A percentile compares a stretch with the other conserved stretches of the same genome.
Evolutionary conservation across 2,888 invertebrate species (phyloP).

Genomic region (Caenorhabditis sp.): DNA sequence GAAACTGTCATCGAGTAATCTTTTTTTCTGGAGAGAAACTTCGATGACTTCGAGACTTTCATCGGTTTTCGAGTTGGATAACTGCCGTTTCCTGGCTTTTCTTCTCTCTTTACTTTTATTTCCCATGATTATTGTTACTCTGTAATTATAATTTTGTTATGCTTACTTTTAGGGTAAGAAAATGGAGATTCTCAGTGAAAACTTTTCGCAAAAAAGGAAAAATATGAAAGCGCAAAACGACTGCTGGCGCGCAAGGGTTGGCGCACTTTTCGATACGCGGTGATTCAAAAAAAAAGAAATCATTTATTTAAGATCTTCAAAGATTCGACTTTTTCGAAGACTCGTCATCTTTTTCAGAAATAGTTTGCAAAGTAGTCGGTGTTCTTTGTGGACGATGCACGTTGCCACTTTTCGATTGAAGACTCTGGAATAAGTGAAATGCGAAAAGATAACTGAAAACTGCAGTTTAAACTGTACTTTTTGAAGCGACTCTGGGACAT

Average conservation of each 20-base stretch:
- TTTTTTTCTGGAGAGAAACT: constrained; percentile 61
- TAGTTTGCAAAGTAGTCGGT: constrained; percentile 18
- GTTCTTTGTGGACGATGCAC: neutral
- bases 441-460: no score
- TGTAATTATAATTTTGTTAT: neutral
- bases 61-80: constrained; percentile 60
- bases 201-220: constrained; percentile 3
- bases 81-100: constrained; percentile 62
- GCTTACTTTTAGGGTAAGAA: neutral
- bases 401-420: constrained; percentile 20
- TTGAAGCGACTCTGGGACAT: constrained; percentile 41
- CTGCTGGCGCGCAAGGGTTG: constrained; percentile 1
- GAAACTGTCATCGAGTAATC: constrained; percentile 46
- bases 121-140: constrained; percentile 36
- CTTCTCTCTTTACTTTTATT: constrained; percentile 63
- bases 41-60: constrained; percentile 62
- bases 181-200: neutral
- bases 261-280: neutral
- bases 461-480: neutral
- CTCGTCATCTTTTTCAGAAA: constrained; percentile 26
- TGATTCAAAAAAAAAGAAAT: neutral
- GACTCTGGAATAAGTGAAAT: constrained; percentile 19
- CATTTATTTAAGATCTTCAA: neutral
- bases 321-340: neutral
- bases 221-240: neutral